phyloP scores from a whole-genome alignment of 2,113 vertebrate genomes.

The Notarius quadriscutis region DNA sequence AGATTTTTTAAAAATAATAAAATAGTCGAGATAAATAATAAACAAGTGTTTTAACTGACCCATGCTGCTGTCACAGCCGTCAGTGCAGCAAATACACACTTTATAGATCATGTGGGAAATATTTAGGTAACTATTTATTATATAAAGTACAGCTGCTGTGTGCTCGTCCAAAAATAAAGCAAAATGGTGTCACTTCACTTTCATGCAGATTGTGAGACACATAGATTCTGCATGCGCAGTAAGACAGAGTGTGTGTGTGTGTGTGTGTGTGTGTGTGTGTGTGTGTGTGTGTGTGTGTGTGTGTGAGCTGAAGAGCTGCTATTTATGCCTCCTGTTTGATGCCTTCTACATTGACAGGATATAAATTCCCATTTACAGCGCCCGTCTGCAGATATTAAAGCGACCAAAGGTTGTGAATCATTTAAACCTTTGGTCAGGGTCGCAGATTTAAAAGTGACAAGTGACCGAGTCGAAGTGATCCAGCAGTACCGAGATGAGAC shows the following conservation, averaged over 20 bases:
- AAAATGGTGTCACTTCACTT: not conserved
- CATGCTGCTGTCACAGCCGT: not conserved
- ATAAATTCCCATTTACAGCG: slow-evolving; percentile 29
- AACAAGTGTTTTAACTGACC: not conserved
- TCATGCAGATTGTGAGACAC: not conserved
- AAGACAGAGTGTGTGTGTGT: not conserved
- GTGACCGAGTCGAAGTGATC: not conserved
- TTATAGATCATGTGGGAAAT: not conserved
- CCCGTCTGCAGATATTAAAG: slow-evolving; percentile 31
- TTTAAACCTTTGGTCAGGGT: not conserved
- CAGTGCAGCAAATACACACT: not conserved
- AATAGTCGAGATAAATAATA: not conserved
- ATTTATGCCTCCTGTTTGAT: not conserved
- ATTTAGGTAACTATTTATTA: not conserved
- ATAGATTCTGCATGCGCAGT: not conserved
- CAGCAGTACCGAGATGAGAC: not conserved
- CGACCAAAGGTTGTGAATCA: slow-evolving; percentile 29
- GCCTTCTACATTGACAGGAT: not conserved
- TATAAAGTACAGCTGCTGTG: not conserved
- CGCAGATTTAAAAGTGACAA: slow-evolving; percentile 5
- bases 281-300: not conserved
- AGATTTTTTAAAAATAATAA: not conserved
- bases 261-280: not conserved
- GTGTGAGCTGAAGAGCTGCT: not conserved
- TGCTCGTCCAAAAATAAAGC: not conserved